Conservation (phyloP, 1,140 invertebrate genomes). For the Orius laevigatus region DNA sequence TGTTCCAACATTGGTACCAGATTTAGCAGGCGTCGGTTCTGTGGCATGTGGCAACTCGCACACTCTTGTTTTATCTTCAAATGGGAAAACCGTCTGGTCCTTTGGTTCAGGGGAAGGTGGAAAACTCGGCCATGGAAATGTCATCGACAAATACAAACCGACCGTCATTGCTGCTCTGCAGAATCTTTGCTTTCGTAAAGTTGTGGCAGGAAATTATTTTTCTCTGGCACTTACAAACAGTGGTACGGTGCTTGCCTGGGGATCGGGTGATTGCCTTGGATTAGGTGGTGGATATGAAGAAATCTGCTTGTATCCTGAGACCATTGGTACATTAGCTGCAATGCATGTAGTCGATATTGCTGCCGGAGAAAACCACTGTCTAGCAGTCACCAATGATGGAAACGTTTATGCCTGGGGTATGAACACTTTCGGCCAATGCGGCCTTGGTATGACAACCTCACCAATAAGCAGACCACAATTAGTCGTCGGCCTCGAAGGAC, state of each 20-base stretch:
- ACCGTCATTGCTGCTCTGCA: conserved; percentile 44
- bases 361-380: conserved; percentile 41
- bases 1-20: conserved; percentile 38
- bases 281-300: conserved; percentile 35
- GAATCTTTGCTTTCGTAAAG: conserved; percentile 39
- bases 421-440: conserved; percentile 54
- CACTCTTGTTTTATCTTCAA: conserved; percentile 40
- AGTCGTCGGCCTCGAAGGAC: conserved; percentile 40
- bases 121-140: conserved; percentile 43
- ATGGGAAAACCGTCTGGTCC: conserved; percentile 47
- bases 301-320: conserved; percentile 27
- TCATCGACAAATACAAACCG: conserved; percentile 34
- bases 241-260: conserved; percentile 42
- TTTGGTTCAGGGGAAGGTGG: conserved; percentile 45
- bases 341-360: conserved; percentile 30
- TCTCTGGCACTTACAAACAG: conserved; percentile 40
- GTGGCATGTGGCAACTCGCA: conserved; percentile 47
- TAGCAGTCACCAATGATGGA: conserved; percentile 39
- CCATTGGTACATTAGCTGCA: conserved; percentile 27
- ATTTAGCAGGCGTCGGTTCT: conserved; percentile 37
- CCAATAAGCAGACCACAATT: conserved; percentile 41
- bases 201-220: conserved; percentile 40
- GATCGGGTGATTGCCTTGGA: conserved; percentile 40
- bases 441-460: conserved; percentile 45
- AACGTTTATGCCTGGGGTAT: conserved; percentile 49